Percentiles rank a stretch among this genome's conserved stretches.
These are phyloP conservation scores for Paradoxurus hermaphroditus DNA, from an alignment of 2,113 vertebrate species.

Conservation along the genomic window DNA sequence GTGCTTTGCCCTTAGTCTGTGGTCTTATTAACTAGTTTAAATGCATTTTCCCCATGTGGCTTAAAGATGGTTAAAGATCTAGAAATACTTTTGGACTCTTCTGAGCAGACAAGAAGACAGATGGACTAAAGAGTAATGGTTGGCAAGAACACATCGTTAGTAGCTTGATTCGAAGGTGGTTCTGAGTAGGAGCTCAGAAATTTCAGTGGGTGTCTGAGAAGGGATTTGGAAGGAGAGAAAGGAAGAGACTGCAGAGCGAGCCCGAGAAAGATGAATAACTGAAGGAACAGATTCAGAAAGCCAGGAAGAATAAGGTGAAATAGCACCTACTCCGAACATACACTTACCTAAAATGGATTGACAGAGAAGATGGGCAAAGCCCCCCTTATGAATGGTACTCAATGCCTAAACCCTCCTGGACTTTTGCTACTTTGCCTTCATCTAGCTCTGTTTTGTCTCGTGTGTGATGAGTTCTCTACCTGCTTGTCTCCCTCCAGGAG, in stretches of 20 bases:
- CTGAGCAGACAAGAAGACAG: slow-evolving; percentile 44
- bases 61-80: slow-evolving; percentile 45
- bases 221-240: background rate
- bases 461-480: background rate
- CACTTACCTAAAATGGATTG: background rate
- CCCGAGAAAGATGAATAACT: background rate
- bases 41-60: slow-evolving; percentile 21
- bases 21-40: slow-evolving; percentile 62
- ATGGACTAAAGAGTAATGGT: slow-evolving; percentile 22
- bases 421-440: background rate
- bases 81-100: slow-evolving; percentile 43
- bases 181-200: background rate
- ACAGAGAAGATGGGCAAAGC: background rate
- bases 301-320: background rate
- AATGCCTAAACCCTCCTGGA: background rate
- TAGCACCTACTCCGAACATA: background rate
- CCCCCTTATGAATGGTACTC: background rate
- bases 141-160: slow-evolving; percentile 22
- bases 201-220: background rate
- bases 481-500: background rate
- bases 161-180: slow-evolving; percentile 44
- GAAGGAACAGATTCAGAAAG: background rate
- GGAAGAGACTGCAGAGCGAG: background rate
- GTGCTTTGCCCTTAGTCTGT: slow-evolving; percentile 38
- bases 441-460: background rate